phyloP scores from a whole-genome alignment of 2,113 vertebrate species.

The Crocuta crocuta region DNA sequence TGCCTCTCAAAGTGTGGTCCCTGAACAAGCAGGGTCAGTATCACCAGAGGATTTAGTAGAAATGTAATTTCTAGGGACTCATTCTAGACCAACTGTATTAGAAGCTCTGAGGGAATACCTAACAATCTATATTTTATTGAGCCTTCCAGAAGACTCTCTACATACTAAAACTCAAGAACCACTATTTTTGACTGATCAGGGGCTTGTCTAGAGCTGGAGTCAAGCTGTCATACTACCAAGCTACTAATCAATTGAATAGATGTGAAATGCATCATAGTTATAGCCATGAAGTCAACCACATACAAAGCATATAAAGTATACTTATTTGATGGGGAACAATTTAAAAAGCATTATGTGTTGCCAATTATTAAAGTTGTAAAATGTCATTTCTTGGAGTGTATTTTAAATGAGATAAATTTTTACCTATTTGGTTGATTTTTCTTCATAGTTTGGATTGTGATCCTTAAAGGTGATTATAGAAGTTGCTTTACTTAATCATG shows the following conservation, averaged over 20 bases:
- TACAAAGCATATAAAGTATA: not conserved
- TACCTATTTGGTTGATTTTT: slow-evolving; percentile 1
- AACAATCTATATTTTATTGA: not conserved
- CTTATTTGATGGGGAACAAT: not conserved
- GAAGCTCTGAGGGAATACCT: not conserved
- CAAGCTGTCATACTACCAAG: not conserved
- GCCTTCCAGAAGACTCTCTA: not conserved
- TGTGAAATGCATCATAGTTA: not conserved
- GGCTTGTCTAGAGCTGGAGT: not conserved
- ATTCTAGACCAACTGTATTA: not conserved
- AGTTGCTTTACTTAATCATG: not conserved
- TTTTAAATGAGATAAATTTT: not conserved
- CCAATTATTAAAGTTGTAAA: not conserved
- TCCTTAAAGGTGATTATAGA: slow-evolving; percentile 26
- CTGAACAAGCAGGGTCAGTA: not conserved
- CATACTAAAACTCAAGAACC: not conserved
- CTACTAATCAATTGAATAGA: not conserved
- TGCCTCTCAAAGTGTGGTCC: not conserved
- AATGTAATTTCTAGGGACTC: not conserved
- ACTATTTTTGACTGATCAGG: slow-evolving; percentile 17
- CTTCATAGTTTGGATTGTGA: not conserved
- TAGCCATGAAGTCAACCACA: not conserved
- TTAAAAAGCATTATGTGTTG: not conserved
- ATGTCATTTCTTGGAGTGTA: not conserved
- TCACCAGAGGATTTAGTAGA: not conserved